Percentiles rank a stretch among this genome's conserved stretches.
phyloP scores from a whole-genome alignment of 1,140 invertebrate genomes.

The Lanistes nyassanus region DNA sequence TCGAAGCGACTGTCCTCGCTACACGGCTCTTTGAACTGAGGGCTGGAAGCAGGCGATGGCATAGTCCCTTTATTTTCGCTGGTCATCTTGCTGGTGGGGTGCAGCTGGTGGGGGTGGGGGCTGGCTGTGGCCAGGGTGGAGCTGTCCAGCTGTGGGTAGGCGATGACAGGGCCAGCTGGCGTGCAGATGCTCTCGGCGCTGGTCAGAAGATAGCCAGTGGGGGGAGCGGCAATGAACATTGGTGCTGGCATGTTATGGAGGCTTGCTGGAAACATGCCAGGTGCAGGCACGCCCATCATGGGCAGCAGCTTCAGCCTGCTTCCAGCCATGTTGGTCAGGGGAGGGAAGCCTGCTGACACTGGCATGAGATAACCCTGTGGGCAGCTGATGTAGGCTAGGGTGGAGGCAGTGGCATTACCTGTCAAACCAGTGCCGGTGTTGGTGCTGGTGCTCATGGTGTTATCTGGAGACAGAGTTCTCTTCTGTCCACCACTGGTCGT shows the following conservation, averaged over 20 bases:
- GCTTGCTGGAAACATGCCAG: slow-evolving; percentile 27
- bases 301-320: slow-evolving; percentile 33
- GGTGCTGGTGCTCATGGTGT: not conserved
- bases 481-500: not conserved
- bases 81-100: not conserved
- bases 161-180: slow-evolving; percentile 21
- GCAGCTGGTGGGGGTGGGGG: slow-evolving; percentile 18
- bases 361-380: slow-evolving; percentile 32
- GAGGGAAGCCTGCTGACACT: slow-evolving; percentile 28
- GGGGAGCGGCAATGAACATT: slow-evolving; percentile 32
- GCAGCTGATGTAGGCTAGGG: slow-evolving; percentile 25
- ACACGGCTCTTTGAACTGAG: slow-evolving; percentile 32
- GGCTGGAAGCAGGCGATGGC: slow-evolving; percentile 1
- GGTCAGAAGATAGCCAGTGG: slow-evolving; percentile 27
- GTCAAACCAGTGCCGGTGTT: not conserved
- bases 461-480: slow-evolving; percentile 3
- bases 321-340: slow-evolving; percentile 18
- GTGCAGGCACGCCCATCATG: slow-evolving; percentile 28
- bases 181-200: slow-evolving; percentile 19
- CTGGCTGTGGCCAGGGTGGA: slow-evolving; percentile 17
- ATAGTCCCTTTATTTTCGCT: not conserved
- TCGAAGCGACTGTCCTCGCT: slow-evolving; percentile 29
- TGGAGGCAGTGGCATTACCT: not conserved
- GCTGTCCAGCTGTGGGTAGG: slow-evolving; percentile 23
- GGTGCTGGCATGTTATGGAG: slow-evolving; percentile 28